These are phyloP conservation scores for Caracal caracal DNA, from an alignment of 2,113 vertebrate species.

Conservation along the genomic window DNA sequence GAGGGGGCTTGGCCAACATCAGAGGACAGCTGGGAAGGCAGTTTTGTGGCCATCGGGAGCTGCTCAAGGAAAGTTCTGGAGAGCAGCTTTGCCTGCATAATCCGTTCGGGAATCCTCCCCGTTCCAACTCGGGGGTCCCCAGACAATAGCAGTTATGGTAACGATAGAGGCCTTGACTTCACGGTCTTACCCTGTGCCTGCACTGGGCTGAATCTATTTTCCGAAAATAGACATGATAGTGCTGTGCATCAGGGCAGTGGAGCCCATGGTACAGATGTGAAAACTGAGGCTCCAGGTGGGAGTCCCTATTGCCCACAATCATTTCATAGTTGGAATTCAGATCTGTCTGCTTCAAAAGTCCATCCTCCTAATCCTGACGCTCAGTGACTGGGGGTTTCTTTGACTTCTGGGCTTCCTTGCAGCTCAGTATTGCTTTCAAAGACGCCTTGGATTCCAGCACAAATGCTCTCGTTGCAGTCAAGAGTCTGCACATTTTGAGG, in stretches of 20 bases:
- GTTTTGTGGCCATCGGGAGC: background rate
- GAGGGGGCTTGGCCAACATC: background rate
- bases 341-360: background rate
- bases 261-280: background rate
- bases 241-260: background rate
- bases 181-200: rapidly evolving
- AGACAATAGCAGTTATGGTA: rapidly evolving
- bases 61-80: background rate
- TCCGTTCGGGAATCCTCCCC: background rate
- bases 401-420: background rate
- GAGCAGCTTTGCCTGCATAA: background rate
- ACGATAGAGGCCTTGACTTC: background rate
- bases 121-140: background rate
- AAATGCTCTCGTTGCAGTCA: rapidly evolving
- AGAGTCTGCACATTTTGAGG: background rate
- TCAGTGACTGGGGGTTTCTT: background rate
- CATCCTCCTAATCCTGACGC: background rate
- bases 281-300: rapidly evolving
- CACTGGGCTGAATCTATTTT: background rate
- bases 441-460: no score
- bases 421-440: background rate
- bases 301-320: background rate
- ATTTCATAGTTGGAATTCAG: background rate
- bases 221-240: background rate
- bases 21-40: background rate